Evolutionary conservation across 2,797 vertebrate genomes (phyloP), one percentile per base, ranked within the genome.

Genomic region (Aldrovandia affinis): DNA sequence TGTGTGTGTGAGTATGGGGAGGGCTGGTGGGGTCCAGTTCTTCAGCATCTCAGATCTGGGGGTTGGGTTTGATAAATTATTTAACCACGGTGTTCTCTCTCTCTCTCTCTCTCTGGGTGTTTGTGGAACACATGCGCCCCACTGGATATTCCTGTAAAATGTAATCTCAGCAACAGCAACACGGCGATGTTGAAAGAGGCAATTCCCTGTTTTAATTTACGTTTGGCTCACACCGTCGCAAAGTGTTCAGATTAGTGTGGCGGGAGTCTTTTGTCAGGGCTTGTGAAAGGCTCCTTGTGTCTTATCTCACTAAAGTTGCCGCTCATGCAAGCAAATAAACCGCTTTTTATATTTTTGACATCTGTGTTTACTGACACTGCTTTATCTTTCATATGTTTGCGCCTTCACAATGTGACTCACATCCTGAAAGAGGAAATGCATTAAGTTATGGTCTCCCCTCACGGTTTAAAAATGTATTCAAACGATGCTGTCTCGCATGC

Each of bases 1-100:
- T 33, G 39, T 33, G 28, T 10, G 44, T 9, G 18, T 14, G 65
- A 15, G 61, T 68, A 20, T 83, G 47, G 85, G 78, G 82, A 85
- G 87, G 89, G 85, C 83, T 80, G 85, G 89, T 89, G 88, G 80
- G 88, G 89, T 89, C 90, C 89, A 88, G 89, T 8, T 90, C 91
- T 92, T 91, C 90, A 92, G 89, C 82, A 86, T 92, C 65, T 52
- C 15, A 77, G 85, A 81, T n/a, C 88, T 90, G 89, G 94, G 92
- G 93, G 89, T 91, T 92, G 89, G 59, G 90, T 81, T 82, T 84
- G 90, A 92, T 91, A 89, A 39, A 87, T 91, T 90, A 92, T 91
- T 90, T 92, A 93, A 89, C 92, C 91, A 90, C 77, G 73, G 68
- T 18, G 78, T 55, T 55, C 36, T 8, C 20, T 57, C 70, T 15